Base-by-base conservation (phyloP, 1,140 invertebrate species). In the Colletes latitarsis region DNA sequence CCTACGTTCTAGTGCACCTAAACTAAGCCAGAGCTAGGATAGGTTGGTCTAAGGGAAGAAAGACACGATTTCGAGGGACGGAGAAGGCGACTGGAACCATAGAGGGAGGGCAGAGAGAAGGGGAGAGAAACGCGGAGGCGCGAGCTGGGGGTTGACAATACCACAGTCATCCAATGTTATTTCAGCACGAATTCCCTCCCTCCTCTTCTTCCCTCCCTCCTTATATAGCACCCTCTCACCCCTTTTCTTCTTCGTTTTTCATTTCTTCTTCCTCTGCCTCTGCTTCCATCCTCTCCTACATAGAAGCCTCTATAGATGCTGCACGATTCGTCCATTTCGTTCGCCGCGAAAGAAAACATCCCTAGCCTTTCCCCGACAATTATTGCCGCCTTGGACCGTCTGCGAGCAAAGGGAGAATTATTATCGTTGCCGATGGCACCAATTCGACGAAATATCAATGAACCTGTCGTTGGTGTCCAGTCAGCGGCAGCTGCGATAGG, bases 141-240 rank as follows among this genome's bases (percentile, higher is more conserved):
- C 67, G 68, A 86, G 77, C 62, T 19, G 53, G 57, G 88, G 89
- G 84, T 92, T 93, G 92, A 93, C 92, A 93, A 93, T 93, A 87
- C 91, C 83, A 88, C 88, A 91, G 88, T 90, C 90, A 86, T 89
- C 89, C 89, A 90, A 89, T 92, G 92, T 93, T 93, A 93, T 93
- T 93, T 88, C 90, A 93, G 90, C 89, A 90, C 89, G 89, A 93
- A 90, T 92, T 92, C 77, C 85, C 85, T 89, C 88, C 90, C 88
- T 69, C 82, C 63, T 62, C 53, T 66, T 82, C 77, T 73, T 78
- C 71, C 81, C 62, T 82, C 82, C 84, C 69, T 71, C 19, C 52
- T 71, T 73, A 69, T 57, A 67, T 82, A 72, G 43, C 12, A 55
- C 58, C 21, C 67, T 72, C 46, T 72, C 10, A n/a, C 55, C 70